These are phyloP conservation scores for Selenia dentaria DNA, from an alignment of 2,888 invertebrate species.

Conservation along the genomic window DNA sequence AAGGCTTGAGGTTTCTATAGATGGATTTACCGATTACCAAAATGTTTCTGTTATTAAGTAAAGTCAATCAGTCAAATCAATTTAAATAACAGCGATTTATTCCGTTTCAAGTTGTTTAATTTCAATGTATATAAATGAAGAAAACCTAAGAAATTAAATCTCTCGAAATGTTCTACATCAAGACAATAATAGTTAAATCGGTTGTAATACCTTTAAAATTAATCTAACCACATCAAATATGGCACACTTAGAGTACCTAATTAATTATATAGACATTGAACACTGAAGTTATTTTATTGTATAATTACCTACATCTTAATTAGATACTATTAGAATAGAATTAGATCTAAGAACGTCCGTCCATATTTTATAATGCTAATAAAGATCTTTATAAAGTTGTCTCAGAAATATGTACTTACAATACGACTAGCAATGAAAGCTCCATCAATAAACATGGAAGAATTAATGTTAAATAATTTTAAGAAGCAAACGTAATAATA, in stretches of 20 bases:
- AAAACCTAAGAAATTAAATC: too few relatives aligned
- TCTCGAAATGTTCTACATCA: constrained; percentile 32
- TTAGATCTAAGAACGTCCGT: constrained; percentile 43
- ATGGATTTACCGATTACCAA: too few relatives aligned
- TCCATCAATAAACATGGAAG: constrained; percentile 38
- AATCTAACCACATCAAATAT: constrained; percentile 49
- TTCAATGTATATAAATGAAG: too few relatives aligned
- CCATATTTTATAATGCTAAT: too few relatives aligned
- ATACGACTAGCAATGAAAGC: constrained; percentile 46
- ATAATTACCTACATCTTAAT: constrained; percentile 8
- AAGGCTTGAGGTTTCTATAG: too few relatives aligned
- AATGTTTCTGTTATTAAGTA: too few relatives aligned
- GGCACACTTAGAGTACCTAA: constrained; percentile 40
- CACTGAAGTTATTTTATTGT: constrained; percentile 28
- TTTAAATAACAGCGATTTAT: too few relatives aligned
- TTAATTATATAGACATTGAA: constrained; percentile 26
- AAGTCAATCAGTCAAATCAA: too few relatives aligned
- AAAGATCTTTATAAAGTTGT: too few relatives aligned
- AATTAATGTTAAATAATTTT: constrained; percentile 44
- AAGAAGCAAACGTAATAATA: constrained; percentile 19
- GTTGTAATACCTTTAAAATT: constrained; percentile 19
- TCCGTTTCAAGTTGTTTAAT: too few relatives aligned
- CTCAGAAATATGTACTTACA: constrained; percentile 41
- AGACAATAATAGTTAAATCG: constrained; percentile 5
- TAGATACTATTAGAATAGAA: constrained; percentile 22